These are phyloP conservation scores for Phaethornis superciliosus DNA, from an alignment of 2,113 vertebrate genomes.

Conservation along the genomic window DNA sequence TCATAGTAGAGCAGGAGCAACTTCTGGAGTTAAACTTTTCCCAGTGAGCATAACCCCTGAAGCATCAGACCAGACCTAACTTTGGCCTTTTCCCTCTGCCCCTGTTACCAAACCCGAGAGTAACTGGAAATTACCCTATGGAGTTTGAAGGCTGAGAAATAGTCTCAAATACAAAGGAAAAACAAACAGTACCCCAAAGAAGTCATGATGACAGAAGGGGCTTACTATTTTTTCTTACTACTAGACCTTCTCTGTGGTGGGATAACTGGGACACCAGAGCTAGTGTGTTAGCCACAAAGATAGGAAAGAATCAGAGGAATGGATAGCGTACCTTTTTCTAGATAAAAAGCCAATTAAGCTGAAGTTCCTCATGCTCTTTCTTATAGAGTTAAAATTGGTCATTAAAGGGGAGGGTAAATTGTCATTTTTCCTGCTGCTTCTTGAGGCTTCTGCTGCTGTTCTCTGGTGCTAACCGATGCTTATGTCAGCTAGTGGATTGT, in stretches of 20 bases:
- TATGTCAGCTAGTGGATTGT: conserved; percentile 32
- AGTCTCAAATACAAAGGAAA: background rate
- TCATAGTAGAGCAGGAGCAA: background rate
- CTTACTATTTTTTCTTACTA: background rate
- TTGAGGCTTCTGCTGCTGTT: conserved; percentile 16
- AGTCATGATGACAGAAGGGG: background rate
- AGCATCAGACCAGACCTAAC: background rate
- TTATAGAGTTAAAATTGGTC: background rate
- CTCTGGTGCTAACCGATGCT: conserved; percentile 41
- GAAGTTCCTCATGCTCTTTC: background rate
- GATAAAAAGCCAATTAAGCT: conserved; percentile 8
- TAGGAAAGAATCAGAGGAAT: background rate
- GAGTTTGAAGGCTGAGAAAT: background rate
- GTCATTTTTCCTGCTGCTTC: conserved; percentile 30
- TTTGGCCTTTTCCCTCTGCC: background rate
- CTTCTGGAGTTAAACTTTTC: conserved; percentile 13
- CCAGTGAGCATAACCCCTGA: background rate
- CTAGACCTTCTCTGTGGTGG: background rate
- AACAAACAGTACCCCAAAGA: background rate
- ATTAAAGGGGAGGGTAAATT: background rate
- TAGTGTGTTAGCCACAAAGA: background rate
- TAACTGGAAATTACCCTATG: background rate
- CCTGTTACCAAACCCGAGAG: background rate
- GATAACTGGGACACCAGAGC: background rate
- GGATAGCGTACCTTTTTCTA: background rate